phyloP scores from a whole-genome alignment of 2,113 vertebrate genomes.

The Cairina moschata region DNA sequence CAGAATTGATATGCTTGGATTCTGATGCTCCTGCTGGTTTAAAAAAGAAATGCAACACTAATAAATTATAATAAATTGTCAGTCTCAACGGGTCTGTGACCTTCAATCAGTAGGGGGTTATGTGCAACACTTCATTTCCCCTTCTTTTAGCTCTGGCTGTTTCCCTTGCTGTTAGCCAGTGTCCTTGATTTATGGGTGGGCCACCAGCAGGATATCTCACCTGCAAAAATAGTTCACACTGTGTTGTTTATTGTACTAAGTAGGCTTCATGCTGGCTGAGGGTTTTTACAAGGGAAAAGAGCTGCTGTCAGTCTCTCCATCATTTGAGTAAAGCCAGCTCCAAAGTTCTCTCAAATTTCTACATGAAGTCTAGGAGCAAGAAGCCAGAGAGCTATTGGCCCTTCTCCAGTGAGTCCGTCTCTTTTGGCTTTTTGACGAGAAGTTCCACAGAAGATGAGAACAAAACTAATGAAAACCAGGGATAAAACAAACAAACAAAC shows the following conservation, averaged over 20 bases:
- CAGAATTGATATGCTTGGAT: conserved; percentile 59
- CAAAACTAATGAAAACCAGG: conserved; percentile 27
- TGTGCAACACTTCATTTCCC: conserved; percentile 72
- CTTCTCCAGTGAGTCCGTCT: not conserved
- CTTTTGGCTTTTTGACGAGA: not conserved
- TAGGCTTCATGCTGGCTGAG: conserved; percentile 80
- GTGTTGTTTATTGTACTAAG: conserved; percentile 88
- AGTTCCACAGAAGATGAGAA: conserved; percentile 20
- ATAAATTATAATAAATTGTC: conserved; percentile 82
- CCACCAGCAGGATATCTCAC: conserved; percentile 85
- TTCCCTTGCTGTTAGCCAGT: conserved; percentile 70
- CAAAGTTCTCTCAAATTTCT: conserved; percentile 75
- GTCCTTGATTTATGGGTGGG: conserved; percentile 87
- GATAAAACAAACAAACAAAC: not conserved
- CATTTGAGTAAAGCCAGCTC: conserved; percentile 69
- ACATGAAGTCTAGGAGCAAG: conserved; percentile 26
- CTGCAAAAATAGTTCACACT: conserved; percentile 90
- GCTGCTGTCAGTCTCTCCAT: conserved; percentile 80
- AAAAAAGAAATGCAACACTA: conserved; percentile 76
- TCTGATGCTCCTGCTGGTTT: conserved; percentile 76
- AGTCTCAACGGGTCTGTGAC: conserved; percentile 78
- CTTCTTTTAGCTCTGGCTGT: conserved; percentile 62
- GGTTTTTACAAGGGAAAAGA: conserved; percentile 79
- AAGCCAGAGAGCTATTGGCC: conserved; percentile 22
- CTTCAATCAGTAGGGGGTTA: conserved; percentile 74